Percentiles rank a stretch among this genome's conserved stretches.
These are phyloP conservation scores for Dipodomys merriami DNA, from an alignment of 2,113 vertebrate genomes.

Conservation along the genomic window DNA sequence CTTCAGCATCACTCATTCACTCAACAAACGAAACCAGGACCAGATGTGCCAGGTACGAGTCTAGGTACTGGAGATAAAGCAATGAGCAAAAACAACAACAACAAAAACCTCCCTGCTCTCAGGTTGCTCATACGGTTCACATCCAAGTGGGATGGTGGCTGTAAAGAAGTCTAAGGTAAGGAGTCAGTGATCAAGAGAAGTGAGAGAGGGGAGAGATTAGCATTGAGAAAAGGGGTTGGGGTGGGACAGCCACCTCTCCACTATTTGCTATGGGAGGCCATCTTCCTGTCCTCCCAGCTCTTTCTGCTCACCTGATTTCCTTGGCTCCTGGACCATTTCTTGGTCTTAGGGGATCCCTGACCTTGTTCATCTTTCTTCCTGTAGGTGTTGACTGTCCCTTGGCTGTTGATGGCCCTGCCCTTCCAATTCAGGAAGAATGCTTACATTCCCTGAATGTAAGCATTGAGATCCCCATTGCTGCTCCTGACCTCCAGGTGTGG, in stretches of 20 bases:
- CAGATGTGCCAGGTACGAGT: not conserved
- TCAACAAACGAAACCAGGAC: not conserved
- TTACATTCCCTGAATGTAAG: too few relatives aligned
- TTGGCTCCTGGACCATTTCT: not conserved
- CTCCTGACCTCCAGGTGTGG: not conserved
- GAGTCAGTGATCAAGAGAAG: not conserved
- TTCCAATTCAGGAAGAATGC: not conserved
- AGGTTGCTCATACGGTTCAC: not conserved
- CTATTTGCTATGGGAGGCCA: not conserved
- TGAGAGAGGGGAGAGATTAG: not conserved
- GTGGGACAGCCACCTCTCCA: not conserved
- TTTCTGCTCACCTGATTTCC: not conserved
- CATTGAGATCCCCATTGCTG: not conserved
- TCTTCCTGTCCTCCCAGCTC: not conserved
- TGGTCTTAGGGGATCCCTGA: not conserved
- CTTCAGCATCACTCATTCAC: not conserved
- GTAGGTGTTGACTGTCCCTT: accelerated
- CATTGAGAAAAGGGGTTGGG: not conserved
- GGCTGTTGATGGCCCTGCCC: not conserved
- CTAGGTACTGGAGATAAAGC: not conserved
- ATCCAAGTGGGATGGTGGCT: not conserved
- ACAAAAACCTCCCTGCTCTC: not conserved
- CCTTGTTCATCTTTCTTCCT: not conserved
- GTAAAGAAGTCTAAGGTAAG: too few relatives aligned
- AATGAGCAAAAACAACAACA: not conserved